Evolutionary conservation across 2,797 vertebrate species (phyloP), one percentile per base, ranked within the genome.

Genomic region (Eidolon dupreanum): DNA sequence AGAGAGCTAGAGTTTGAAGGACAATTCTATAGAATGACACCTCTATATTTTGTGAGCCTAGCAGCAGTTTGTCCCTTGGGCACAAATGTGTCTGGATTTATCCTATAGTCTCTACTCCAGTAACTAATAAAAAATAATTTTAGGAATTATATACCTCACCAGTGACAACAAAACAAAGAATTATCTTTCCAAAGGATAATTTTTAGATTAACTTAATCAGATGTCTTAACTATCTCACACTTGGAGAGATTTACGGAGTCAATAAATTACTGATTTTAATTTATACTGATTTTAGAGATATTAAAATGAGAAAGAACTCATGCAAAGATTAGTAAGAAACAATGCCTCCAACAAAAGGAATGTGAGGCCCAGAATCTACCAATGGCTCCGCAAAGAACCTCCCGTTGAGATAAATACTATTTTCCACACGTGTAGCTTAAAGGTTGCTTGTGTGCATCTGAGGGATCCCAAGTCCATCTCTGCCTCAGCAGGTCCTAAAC

Each of bases 71-170:
- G 33, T 85, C 46, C 74, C 55, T 77, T 41, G 11, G 41, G 13
- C 3, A 90, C 31, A 87, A 36, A 83, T n/a, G 41, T 36, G 70
- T 71, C 53, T 66, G 66, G 13, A 7, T 70, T 7, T 66, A 61
- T 15, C 41, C 43, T 66, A 78, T 79, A 7, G 5, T 51, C 6
- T 88, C 41, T 81, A 92, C 55, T 16, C 41, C 43, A 78, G 49
- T 20, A 95, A 85, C 31, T 66, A 82, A 66, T n/a, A 55, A 63
- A 22, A 59, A 70, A 15, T 20, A 90, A 90, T 79, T 93, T 92
- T 87, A 79, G 41, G 19, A 85, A 91, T 65, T 70, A 63, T 17
- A 43, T 66, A 33, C 19, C 33, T 10, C 28, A 43, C 9, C 31
- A 93, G 33, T 79, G 73, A 63, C 36, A 83, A 79, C 3, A 87